These are phyloP conservation scores for Brachionus asplanchnoidis DNA, from an alignment of 1,140 invertebrate genomes.

Conservation along the genomic window DNA sequence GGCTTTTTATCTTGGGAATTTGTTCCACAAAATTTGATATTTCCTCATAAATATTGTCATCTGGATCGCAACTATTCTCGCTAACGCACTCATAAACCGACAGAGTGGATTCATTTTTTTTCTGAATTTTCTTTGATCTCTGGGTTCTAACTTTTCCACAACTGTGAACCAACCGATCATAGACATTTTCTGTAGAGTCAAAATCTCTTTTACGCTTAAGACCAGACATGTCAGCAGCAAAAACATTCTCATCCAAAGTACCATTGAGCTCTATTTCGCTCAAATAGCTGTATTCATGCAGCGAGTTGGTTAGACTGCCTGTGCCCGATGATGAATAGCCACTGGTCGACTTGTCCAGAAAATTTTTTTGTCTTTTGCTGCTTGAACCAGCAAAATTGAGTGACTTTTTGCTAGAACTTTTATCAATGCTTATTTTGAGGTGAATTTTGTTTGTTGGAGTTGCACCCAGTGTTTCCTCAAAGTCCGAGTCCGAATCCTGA, in stretches of 20 bases:
- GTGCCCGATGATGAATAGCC: constrained; percentile 2
- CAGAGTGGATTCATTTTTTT: neutral
- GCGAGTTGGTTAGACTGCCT: neutral
- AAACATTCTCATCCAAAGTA: neutral
- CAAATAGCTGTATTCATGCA: neutral
- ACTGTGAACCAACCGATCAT: neutral
- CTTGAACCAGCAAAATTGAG: neutral
- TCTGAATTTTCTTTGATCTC: neutral
- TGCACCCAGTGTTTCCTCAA: neutral
- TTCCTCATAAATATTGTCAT: constrained; percentile 23
- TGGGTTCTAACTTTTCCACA: neutral
- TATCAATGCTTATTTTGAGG: constrained; percentile 9
- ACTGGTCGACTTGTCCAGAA: neutral
- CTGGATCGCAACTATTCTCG: neutral
- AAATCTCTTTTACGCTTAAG: neutral
- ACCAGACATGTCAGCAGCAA: neutral
- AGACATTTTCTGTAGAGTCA: neutral
- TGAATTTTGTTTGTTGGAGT: neutral
- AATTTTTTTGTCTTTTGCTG: neutral
- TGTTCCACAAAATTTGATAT: constrained; percentile 9
- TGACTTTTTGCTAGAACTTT: neutral
- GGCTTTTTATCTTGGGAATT: neutral
- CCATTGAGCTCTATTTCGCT: neutral
- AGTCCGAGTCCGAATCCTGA: constrained; percentile 11
- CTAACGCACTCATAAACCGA: neutral